Base-by-base conservation (phyloP, 2,797 vertebrate genomes). In the Hydrolagus colliei region DNA sequence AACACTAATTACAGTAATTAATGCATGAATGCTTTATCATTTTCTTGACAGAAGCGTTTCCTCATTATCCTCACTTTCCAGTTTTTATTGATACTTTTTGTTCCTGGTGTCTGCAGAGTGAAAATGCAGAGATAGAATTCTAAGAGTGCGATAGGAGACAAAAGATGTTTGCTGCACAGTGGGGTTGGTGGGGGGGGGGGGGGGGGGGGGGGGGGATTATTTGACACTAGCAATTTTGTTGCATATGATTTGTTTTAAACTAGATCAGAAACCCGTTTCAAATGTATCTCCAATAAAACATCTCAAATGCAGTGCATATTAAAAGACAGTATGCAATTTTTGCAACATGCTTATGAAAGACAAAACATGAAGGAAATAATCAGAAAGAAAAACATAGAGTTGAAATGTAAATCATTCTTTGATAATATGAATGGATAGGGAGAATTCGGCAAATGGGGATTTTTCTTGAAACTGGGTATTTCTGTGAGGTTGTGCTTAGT, bases 11-110 rank as follows among this genome's bases (percentile, higher is more conserved):
- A 84, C 79, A 67, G 79, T 84, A 68, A 84, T 84, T 84, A 84
- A 84, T 84, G 79, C 79, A 68, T 27, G 65, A 84, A 84, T 52
- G 79, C 79, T 84, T 84, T 84, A 84, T 84, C 79, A 84, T 84
- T 84, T 82, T 84, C 79, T 41, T 84, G 79, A 84, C 79, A 84
- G 79, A 65, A 71, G 27, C 65, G 67, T 84, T 71, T 84, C 79
- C 32, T 84, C 79, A 84, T 84, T 84, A 84, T 84, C 79, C 79
- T 52, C 32, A 71, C 79, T 84, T 18, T 84, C 79, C 65, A 35
- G 20, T 9, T 63, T 84, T 84, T 84, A 84, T 84, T 84, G 79
- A 84, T 84, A 84, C 65, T 84, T n/a, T 68, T 84, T 84, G 79
- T 71, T 18, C 32, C 27, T 14, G 71, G 2, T 20, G 79, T 65